Conservation (phyloP, 2,797 vertebrate genomes). For the Chelidonichthys spinosus region DNA sequence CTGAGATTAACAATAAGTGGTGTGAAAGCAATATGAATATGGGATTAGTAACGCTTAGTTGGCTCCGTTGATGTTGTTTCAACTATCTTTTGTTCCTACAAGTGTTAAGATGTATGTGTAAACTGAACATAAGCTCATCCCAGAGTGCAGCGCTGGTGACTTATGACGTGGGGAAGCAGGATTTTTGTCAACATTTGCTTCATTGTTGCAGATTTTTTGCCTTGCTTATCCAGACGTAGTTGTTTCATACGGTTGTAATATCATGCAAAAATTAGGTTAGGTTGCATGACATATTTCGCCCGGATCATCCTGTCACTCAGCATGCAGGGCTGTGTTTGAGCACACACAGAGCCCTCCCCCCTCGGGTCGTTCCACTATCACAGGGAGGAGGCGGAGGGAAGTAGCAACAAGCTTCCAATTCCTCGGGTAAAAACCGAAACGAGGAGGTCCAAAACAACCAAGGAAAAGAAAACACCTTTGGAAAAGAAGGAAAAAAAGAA, state of each 20-base stretch:
- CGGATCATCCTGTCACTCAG: too few species aligned
- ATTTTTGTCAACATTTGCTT: constrained; percentile 2
- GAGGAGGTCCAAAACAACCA: too few species aligned
- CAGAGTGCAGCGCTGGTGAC: neutral
- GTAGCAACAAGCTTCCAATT: too few species aligned
- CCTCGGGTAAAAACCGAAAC: too few species aligned
- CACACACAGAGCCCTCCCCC: too few species aligned
- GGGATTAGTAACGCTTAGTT: constrained; percentile 26
- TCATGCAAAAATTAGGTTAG: too few species aligned
- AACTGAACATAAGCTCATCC: constrained; percentile 9
- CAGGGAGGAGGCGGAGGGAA: too few species aligned
- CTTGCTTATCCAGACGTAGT: neutral
- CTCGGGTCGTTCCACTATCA: too few species aligned
- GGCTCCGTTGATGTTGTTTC: constrained; percentile 13
- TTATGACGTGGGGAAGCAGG: neutral
- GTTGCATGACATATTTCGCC: too few species aligned
- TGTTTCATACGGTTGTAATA: neutral
- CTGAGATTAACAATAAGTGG: constrained; percentile 24
- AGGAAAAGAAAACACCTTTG: too few species aligned
- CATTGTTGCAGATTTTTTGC: constrained; percentile 1
- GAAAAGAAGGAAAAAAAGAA: too few species aligned
- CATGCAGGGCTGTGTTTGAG: too few species aligned
- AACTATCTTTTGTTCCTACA: constrained; percentile 28
- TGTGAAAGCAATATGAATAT: constrained; percentile 36
- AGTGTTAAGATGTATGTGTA: neutral